phyloP scores from a whole-genome alignment of 2,797 vertebrate species.

The Chloroceryle amazona region DNA sequence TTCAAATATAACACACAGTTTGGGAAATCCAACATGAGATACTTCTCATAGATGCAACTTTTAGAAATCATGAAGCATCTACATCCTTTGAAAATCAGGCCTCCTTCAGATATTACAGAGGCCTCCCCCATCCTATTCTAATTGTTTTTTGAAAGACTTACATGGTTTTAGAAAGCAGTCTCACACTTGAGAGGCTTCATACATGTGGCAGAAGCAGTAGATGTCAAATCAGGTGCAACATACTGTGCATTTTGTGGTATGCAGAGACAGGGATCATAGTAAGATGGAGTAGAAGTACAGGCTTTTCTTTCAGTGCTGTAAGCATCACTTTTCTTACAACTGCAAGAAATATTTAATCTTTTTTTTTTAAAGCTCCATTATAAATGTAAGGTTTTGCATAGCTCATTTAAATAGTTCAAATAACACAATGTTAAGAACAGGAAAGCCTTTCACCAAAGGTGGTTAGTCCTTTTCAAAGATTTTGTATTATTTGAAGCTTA shows the following conservation, averaged over 20 bases:
- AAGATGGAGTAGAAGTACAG: background rate
- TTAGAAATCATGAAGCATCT: background rate
- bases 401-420: conserved; percentile 67
- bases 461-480: conserved; percentile 66
- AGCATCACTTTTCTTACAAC: conserved; percentile 44
- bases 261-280: background rate
- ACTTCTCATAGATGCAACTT: background rate
- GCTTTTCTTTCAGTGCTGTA: conserved; percentile 28
- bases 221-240: background rate
- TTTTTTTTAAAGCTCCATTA: conserved; percentile 33
- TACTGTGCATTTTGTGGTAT: background rate
- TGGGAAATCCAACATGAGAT: background rate
- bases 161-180: background rate
- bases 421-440: conserved; percentile 67
- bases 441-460: conserved; percentile 68
- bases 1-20: background rate
- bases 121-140: background rate
- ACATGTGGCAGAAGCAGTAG: background rate
- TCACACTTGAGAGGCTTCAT: background rate
- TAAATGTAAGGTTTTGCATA: conserved; percentile 50
- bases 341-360: conserved; percentile 28
- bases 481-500: conserved; percentile 72
- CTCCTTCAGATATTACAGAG: background rate
- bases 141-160: background rate
- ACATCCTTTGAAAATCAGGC: background rate